These are phyloP conservation scores for Ivindomyrus marchei DNA, from an alignment of 2,113 vertebrate species.

Conservation along the genomic window DNA sequence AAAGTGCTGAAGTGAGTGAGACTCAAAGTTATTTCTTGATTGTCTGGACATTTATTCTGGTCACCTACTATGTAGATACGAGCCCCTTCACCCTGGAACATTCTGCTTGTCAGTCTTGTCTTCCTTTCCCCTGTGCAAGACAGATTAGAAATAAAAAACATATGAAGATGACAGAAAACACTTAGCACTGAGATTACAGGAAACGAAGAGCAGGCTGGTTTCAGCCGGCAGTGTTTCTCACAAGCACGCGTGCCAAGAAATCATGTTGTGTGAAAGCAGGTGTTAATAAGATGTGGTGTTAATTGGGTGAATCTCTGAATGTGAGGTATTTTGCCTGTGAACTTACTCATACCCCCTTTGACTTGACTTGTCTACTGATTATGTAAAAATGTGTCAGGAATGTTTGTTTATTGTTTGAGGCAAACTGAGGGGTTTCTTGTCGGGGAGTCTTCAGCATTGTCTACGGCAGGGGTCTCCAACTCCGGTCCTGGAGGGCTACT, in stretches of 20 bases:
- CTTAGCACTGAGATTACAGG: neutral
- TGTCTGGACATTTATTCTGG: neutral
- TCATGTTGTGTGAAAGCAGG: neutral
- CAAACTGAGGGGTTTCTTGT: neutral
- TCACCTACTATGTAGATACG: neutral
- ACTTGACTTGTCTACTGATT: neutral
- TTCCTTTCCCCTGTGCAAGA: neutral
- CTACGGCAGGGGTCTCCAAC: neutral
- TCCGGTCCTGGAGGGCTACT: neutral
- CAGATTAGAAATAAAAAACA: neutral
- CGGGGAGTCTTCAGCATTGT: neutral
- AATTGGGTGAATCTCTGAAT: neutral
- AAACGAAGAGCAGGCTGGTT: neutral
- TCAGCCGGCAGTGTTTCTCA: neutral
- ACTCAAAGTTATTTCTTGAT: neutral
- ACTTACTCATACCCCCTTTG: neutral
- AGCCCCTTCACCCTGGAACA: neutral
- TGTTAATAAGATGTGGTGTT: conserved; percentile 9
- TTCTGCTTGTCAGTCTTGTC: neutral
- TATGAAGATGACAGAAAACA: neutral
- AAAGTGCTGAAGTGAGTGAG: neutral
- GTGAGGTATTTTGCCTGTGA: neutral
- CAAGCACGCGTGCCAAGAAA: neutral
- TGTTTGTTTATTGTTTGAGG: neutral
- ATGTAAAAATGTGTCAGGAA: neutral